These are phyloP conservation scores for Thamnophis sirtalis DNA, from an alignment of 2,113 vertebrate species.

Conservation along the genomic window DNA sequence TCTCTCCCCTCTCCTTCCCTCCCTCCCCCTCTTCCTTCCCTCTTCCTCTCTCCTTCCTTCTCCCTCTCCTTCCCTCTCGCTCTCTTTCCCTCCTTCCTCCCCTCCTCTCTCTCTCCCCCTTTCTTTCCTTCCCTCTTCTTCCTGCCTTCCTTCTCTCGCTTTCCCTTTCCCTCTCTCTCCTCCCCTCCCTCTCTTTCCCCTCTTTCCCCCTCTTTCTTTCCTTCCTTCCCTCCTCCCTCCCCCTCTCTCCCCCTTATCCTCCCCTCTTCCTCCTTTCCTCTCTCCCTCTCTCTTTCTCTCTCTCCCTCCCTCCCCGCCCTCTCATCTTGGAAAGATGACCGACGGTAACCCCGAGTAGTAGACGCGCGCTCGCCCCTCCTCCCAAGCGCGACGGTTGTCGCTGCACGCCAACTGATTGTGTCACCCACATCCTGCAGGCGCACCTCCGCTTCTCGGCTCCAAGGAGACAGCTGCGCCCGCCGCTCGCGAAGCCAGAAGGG, in stretches of 20 bases:
- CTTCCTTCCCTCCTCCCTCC: too few species aligned
- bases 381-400: neutral
- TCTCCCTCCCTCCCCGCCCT: accelerated
- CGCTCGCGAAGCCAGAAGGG: neutral
- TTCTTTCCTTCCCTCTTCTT: too few species aligned
- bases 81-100: too few species aligned
- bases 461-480: neutral
- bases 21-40: too few species aligned
- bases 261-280: accelerated
- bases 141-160: too few species aligned
- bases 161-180: too few species aligned
- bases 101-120: too few species aligned
- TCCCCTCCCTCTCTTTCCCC: accelerated
- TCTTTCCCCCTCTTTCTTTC: too few species aligned
- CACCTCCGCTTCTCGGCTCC: neutral
- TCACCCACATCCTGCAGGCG: neutral
- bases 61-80: too few species aligned
- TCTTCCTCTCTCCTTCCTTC: too few species aligned
- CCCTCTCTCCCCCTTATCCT: too few species aligned
- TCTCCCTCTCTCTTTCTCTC: accelerated
- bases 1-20: accelerated
- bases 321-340: conserved; percentile 25
- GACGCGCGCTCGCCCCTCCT: neutral
- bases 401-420: neutral
- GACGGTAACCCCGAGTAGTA: conserved; percentile 8